Conservation (phyloP, 2,797 vertebrate species). For the Sciurus vulgaris region DNA sequence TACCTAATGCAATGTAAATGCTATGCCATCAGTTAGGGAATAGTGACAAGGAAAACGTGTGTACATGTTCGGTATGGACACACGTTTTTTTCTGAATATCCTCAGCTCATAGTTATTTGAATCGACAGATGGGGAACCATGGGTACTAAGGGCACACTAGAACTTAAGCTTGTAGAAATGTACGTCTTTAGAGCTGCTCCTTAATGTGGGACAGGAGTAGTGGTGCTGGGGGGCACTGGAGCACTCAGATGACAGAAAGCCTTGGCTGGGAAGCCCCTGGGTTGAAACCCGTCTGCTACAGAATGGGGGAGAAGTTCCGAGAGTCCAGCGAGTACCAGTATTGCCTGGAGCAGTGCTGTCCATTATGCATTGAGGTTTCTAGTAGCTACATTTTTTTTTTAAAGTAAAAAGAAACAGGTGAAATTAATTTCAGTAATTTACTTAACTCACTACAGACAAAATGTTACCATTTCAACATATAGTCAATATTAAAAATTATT, state of each 20-base stretch:
- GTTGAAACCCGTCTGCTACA: not conserved
- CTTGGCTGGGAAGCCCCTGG: not conserved
- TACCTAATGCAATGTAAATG: not conserved
- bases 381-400: not conserved
- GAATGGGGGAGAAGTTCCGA: not conserved
- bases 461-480: slow-evolving; percentile 30
- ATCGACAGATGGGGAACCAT: not conserved
- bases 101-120: not conserved
- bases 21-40: not conserved
- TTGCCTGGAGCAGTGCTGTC: not conserved
- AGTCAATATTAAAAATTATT: not conserved
- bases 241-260: not conserved
- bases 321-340: not conserved
- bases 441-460: not conserved
- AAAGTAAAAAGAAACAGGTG: not conserved
- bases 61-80: not conserved
- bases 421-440: not conserved
- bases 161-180: not conserved
- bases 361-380: not conserved
- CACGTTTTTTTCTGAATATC: not conserved
- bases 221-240: not conserved
- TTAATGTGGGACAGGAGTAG: not conserved
- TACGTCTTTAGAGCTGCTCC: not conserved
- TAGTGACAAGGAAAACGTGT: not conserved
- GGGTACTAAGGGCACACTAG: not conserved